Percentiles rank a stretch among this genome's conserved stretches.
phyloP scores from a whole-genome alignment of 2,113 vertebrate species.

The Sturnira hondurensis region DNA sequence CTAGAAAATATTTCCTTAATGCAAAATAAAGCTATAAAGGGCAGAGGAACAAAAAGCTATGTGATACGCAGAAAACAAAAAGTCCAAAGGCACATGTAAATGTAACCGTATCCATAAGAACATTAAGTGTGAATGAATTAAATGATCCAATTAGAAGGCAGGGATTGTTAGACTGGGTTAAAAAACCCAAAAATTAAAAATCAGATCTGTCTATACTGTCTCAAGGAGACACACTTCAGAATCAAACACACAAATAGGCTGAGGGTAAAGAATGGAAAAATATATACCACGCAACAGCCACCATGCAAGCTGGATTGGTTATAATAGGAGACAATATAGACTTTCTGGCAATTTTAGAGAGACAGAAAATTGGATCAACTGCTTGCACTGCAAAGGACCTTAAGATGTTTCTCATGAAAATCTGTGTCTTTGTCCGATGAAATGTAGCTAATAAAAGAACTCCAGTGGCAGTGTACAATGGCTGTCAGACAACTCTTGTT shows the following conservation, averaged over 20 bases:
- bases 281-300: not conserved
- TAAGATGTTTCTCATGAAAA: not conserved
- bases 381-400: not conserved
- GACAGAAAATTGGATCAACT: not conserved
- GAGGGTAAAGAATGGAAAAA: not conserved
- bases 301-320: too few species aligned
- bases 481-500: not conserved
- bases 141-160: not conserved
- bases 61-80: not conserved
- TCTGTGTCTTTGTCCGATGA: not conserved
- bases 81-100: not conserved
- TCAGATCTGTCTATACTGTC: not conserved
- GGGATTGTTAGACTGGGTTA: not conserved
- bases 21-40: not conserved
- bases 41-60: not conserved
- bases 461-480: too few species aligned
- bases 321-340: not conserved
- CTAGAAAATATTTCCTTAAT: slow-evolving; percentile 13
- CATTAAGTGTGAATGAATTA: not conserved
- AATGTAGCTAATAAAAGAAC: not conserved
- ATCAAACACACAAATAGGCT: not conserved
- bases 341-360: not conserved
- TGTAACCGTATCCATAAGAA: not conserved
- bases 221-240: not conserved
- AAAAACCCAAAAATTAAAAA: not conserved